Base-by-base conservation (phyloP, 1,140 invertebrate genomes). In the Galleria mellonella region DNA sequence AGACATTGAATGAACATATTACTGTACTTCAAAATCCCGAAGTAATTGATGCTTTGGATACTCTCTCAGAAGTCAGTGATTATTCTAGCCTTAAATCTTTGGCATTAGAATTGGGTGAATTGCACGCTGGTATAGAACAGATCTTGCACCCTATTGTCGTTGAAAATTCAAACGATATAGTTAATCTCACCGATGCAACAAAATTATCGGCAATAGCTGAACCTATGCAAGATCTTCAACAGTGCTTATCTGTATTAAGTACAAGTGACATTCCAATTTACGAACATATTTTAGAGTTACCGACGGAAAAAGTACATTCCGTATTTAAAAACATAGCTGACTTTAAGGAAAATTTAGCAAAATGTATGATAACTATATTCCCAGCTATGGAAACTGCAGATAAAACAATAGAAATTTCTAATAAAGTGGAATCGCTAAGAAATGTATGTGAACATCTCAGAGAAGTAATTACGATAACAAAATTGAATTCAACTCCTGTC, bases 181-280 rank as follows among this genome's bases (percentile, higher is more conserved):
- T 32, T 1, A 47, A 63, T 42, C 43, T 60, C 14, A 27, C 62
- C 7, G 68, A 67, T 47, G 42, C 49, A 10, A 44, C 46, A 13
- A 63, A 72, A 47, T 52, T 82, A 2, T 60, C 77, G 43, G 67
- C 72, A 11, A 68, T 86, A 29, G 87, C 85, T 4, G 67, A 86
- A 37, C 74, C 85, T 7, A 64, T 88, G 41, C 63, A 83, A 49
- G 77, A 86, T 46, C 51, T 86, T 7, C 64, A 83, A 10, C 57
- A 75, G 52, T 54, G 64, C 56, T 58, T 88, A 48, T 67, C 65
- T 35, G 54, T 67, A 29, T 51, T 84, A 50, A 68, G 82, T 49
- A 51, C 52, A 31, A 64, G 46, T 47, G 72, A 72, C 57, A 73
- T 81, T 67, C 65, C 70, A 58, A 56, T 70, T 51, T 68, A 62